These are phyloP conservation scores for Nomada flava DNA, from an alignment of 2,888 invertebrate species.

Conservation along the genomic window DNA sequence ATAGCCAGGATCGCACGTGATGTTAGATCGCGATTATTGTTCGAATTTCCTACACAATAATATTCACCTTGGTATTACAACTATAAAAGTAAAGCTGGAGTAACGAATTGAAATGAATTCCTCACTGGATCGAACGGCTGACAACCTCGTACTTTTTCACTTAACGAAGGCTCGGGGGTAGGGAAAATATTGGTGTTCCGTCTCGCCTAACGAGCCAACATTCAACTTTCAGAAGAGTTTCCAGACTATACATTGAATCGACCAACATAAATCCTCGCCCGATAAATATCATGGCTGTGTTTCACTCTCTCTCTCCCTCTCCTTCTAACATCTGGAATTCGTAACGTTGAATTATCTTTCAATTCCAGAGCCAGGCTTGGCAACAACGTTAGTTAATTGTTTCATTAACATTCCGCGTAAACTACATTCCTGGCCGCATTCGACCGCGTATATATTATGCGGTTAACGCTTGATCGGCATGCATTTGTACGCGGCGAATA, in stretches of 20 bases:
- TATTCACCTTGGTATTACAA: not conserved
- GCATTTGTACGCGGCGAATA: slow-evolving; percentile 31
- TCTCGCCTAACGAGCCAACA: slow-evolving; percentile 22
- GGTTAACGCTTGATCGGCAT: slow-evolving; percentile 53
- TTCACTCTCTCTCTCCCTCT: not conserved
- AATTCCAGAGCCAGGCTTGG: slow-evolving; percentile 16
- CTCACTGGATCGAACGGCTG: not conserved
- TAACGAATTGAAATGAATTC: not conserved
- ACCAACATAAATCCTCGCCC: not conserved
- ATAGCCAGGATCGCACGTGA: not conserved
- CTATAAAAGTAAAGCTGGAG: too few species aligned
- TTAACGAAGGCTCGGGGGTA: not conserved
- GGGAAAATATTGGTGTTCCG: slow-evolving; percentile 14
- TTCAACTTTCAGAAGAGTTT: not conserved
- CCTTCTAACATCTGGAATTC: slow-evolving; percentile 6
- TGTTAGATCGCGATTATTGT: not conserved
- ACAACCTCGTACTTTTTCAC: slow-evolving; percentile 13
- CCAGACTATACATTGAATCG: not conserved
- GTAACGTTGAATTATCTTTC: slow-evolving; percentile 20
- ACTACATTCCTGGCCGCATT: slow-evolving; percentile 49
- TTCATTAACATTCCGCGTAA: slow-evolving; percentile 56
- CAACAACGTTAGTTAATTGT: slow-evolving; percentile 41
- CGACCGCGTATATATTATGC: slow-evolving; percentile 12
- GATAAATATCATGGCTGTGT: slow-evolving; percentile 2
- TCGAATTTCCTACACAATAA: not conserved